Percentiles rank a stretch among this genome's conserved stretches.
Conservation (phyloP, 2,888 invertebrate species). For the Trissonchulus latispiculum region DNA sequence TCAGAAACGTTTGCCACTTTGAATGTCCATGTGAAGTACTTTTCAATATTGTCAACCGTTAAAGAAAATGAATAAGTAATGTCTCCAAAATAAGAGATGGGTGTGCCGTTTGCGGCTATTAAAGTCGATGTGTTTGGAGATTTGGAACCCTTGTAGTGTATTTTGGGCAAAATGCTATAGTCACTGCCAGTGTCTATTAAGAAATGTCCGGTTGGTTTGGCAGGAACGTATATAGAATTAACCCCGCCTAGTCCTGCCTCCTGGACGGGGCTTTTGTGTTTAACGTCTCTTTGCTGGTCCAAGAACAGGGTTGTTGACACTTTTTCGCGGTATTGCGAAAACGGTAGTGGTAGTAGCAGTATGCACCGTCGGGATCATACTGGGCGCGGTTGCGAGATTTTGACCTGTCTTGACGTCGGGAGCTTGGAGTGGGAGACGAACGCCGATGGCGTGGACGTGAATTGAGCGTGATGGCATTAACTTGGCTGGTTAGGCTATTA, state of each 20-base stretch:
- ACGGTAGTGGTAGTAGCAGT: neutral
- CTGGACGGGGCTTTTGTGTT: neutral
- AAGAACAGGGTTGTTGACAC: neutral
- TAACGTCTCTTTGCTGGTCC: neutral
- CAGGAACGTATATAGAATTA: neutral
- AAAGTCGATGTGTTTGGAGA: neutral
- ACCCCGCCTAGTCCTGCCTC: neutral
- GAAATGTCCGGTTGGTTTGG: neutral
- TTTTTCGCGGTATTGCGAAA: neutral
- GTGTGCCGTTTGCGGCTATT: neutral
- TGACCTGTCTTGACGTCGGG: neutral
- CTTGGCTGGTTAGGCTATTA: neutral
- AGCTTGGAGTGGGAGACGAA: neutral
- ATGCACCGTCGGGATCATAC: neutral
- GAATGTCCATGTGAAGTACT: neutral
- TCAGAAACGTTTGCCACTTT: neutral
- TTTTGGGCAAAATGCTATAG: neutral
- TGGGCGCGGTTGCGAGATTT: neutral
- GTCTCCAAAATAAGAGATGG: neutral
- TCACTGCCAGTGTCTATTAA: neutral
- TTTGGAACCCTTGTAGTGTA: too few species aligned
- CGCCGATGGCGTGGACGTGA: neutral
- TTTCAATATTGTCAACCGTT: neutral
- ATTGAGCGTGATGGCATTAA: neutral
- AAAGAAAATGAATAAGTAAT: neutral